Percentiles rank a stretch among this genome's conserved stretches.
phyloP scores from a whole-genome alignment of 2,113 vertebrate genomes.

The Thalassarche chlororhynchos region DNA sequence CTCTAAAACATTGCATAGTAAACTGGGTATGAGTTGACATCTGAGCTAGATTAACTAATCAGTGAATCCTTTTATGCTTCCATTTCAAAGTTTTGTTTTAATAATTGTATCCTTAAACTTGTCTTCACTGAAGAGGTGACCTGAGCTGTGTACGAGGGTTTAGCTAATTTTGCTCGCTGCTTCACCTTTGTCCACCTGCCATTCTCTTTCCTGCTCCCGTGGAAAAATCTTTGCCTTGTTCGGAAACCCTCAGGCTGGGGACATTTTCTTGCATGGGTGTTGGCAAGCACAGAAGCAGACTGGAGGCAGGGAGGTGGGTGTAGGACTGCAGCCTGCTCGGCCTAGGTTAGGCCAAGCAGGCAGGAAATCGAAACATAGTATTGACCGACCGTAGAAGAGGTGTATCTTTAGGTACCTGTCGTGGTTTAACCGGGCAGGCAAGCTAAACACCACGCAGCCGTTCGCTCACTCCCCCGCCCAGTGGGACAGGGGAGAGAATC shows the following conservation, averaged over 20 bases:
- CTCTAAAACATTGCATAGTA: neutral
- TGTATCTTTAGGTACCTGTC: neutral
- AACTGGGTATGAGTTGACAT: neutral
- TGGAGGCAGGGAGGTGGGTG: neutral
- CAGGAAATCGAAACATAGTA: neutral
- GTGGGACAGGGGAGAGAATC: neutral
- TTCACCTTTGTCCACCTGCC: neutral
- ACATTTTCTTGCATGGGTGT: neutral
- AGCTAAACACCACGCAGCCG: neutral
- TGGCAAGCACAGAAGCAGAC: neutral
- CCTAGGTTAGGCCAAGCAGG: neutral
- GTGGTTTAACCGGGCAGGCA: neutral
- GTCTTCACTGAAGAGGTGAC: neutral
- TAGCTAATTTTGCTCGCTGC: neutral
- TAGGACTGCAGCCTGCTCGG: neutral
- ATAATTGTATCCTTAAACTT: neutral
- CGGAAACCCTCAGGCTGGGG: neutral
- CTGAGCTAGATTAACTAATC: neutral
- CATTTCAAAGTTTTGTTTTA: neutral
- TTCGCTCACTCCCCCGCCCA: neutral
- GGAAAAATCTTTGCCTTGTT: neutral
- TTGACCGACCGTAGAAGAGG: neutral
- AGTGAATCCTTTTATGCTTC: neutral
- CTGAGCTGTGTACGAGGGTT: neutral
- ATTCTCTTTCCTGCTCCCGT: neutral